phyloP scores from a whole-genome alignment of 2,113 vertebrate genomes.

The Podarcis raffonei region DNA sequence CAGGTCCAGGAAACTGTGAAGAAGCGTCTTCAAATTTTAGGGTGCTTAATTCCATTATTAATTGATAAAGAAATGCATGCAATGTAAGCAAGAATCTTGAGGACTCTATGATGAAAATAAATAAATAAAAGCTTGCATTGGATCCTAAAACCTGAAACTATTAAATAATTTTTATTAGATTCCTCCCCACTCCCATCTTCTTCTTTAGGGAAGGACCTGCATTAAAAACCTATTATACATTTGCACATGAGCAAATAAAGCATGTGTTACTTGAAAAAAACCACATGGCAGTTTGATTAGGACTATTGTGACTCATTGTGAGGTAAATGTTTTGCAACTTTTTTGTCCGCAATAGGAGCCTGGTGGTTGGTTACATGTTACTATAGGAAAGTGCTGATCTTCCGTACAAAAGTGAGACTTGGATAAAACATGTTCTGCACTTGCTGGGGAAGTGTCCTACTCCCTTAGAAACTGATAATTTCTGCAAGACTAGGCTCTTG shows the following conservation, averaged over 20 bases:
- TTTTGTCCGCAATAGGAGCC: constrained; percentile 4
- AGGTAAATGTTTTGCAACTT: neutral
- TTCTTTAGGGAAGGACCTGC: neutral
- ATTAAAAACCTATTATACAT: neutral
- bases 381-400: neutral
- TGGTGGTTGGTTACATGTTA: neutral
- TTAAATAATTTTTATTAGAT: neutral
- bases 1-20: constrained; percentile 19
- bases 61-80: neutral
- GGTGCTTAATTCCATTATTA: neutral
- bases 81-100: constrained; percentile 21
- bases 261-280: neutral
- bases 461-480: neutral
- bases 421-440: neutral
- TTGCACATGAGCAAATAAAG: neutral
- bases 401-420: neutral
- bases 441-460: constrained; percentile 40
- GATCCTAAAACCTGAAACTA: neutral
- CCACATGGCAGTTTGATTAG: constrained; percentile 22
- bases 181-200: neutral
- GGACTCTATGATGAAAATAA: rapidly evolving
- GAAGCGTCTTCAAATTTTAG: constrained; percentile 26
- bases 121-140: rapidly evolving
- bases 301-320: neutral
- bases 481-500: constrained; percentile 13